Evolutionary conservation across 1,140 invertebrate genomes (phyloP).

Genomic region (Pteromalus puparum): DNA sequence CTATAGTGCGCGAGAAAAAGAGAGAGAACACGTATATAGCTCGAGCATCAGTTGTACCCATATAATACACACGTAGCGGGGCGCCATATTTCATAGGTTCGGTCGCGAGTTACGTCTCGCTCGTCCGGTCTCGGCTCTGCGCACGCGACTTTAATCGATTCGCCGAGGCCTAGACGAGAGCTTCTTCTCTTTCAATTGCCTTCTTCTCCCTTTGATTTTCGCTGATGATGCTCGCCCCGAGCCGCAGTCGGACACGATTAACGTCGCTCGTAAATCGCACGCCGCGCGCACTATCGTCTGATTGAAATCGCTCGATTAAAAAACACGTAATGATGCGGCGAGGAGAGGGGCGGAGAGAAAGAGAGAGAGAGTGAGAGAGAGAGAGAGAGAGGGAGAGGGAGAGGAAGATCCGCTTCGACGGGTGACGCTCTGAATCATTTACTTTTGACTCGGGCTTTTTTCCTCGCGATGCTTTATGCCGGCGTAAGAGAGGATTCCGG

Average conservation of each 20-base stretch:
- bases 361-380: background rate
- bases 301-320: constrained; percentile 44
- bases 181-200: constrained; percentile 5
- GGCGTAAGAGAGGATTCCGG: constrained; percentile 16
- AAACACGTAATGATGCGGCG: constrained; percentile 17
- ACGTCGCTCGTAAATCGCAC: constrained; percentile 41
- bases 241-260: constrained; percentile 11
- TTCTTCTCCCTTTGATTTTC: background rate
- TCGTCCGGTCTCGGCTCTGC: background rate
- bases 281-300: background rate
- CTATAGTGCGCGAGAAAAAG: background rate
- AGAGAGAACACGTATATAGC: background rate
- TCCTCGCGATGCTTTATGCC: background rate
- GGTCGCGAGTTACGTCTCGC: constrained; percentile 5
- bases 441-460: background rate
- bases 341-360: background rate
- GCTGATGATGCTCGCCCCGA: background rate
- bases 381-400: background rate
- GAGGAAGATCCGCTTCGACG: background rate
- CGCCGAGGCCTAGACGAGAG: background rate
- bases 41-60: no score
- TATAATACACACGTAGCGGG: background rate
- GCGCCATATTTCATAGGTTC: constrained; percentile 5
- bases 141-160: constrained; percentile 29
- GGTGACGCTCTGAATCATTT: background rate